A percentile compares a stretch with the other conserved stretches of the same genome.
These are phyloP conservation scores for Drosophila kanapiae DNA, from an alignment of 1,140 invertebrate genomes.

Conservation along the genomic window DNA sequence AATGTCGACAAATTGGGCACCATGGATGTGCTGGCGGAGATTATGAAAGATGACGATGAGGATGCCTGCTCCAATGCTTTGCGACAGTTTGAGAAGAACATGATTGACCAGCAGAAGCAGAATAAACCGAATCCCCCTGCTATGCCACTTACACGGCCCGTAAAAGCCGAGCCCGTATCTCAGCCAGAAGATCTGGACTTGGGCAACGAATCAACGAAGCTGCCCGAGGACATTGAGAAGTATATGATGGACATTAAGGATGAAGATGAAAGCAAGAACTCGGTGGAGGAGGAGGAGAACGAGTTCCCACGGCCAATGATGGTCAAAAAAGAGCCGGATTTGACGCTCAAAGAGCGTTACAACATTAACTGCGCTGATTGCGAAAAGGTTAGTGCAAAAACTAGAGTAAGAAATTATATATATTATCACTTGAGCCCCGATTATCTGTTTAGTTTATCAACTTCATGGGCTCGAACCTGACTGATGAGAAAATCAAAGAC, in stretches of 20 bases:
- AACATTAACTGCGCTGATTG: constrained; percentile 70
- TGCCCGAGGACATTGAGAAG: constrained; percentile 59
- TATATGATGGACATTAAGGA: constrained; percentile 45
- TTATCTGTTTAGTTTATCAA: constrained; percentile 57
- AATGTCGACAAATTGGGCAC: constrained; percentile 52
- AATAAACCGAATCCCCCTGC: not conserved
- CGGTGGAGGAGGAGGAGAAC: constrained; percentile 23
- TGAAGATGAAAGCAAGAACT: constrained; percentile 29
- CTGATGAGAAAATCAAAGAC: constrained; percentile 58
- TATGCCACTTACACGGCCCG: not conserved
- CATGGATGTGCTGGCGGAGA: constrained; percentile 67
- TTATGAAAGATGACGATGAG: constrained; percentile 60
- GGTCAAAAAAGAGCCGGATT: constrained; percentile 49
- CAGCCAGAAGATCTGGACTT: constrained; percentile 24
- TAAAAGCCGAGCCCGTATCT: constrained; percentile 56
- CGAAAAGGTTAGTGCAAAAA: constrained; percentile 53
- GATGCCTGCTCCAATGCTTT: constrained; percentile 42
- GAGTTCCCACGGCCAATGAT: constrained; percentile 54
- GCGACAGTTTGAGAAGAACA: constrained; percentile 42
- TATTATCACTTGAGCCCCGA: not conserved
- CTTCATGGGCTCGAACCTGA: constrained; percentile 64
- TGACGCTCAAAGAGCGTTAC: constrained; percentile 52
- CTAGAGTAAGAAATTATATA: not conserved
- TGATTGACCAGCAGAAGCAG: constrained; percentile 51
- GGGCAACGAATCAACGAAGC: constrained; percentile 68